These are phyloP conservation scores for Parasteatoda lunata DNA, from an alignment of 2,888 invertebrate genomes.

Conservation along the genomic window DNA sequence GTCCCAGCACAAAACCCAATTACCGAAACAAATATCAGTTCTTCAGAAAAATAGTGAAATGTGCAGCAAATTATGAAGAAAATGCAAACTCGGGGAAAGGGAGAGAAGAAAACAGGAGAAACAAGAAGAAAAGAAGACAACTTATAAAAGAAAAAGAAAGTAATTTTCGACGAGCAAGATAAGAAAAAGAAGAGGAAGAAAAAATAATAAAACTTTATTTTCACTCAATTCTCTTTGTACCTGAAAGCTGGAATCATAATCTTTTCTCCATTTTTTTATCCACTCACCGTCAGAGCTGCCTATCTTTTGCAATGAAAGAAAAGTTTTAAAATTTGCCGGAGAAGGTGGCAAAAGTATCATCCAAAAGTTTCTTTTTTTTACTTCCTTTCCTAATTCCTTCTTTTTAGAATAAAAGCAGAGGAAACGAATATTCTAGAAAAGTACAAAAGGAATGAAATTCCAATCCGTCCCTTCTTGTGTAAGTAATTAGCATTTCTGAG, in stretches of 20 bases:
- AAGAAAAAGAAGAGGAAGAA: neutral
- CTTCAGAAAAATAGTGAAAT: constrained; percentile 26
- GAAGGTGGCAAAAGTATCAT: neutral
- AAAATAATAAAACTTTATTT: constrained; percentile 26
- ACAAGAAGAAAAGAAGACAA: constrained; percentile 3
- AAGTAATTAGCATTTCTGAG: constrained; percentile 59
- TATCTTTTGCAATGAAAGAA: constrained; percentile 1
- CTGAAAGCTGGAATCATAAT: neutral
- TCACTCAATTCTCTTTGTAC: constrained; percentile 63
- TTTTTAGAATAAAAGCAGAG: neutral
- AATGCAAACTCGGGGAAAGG: constrained; percentile 26
- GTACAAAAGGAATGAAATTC: too few species aligned
- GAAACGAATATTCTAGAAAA: neutral
- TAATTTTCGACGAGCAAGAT: constrained; percentile 58
- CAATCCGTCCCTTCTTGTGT: neutral
- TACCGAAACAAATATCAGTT: constrained; percentile 61
- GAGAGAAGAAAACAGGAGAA: constrained; percentile 10
- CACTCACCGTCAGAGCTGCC: too few species aligned
- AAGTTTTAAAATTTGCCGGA: neutral
- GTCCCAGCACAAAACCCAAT: constrained; percentile 50
- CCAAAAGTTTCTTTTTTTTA: constrained; percentile 7
- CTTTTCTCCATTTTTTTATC: neutral
- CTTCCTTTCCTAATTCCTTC: constrained; percentile 15
- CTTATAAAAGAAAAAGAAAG: constrained; percentile 45
- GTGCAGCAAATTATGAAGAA: constrained; percentile 62